phyloP scores from a whole-genome alignment of 1,140 invertebrate genomes.

The Neuroterus valhalla region DNA sequence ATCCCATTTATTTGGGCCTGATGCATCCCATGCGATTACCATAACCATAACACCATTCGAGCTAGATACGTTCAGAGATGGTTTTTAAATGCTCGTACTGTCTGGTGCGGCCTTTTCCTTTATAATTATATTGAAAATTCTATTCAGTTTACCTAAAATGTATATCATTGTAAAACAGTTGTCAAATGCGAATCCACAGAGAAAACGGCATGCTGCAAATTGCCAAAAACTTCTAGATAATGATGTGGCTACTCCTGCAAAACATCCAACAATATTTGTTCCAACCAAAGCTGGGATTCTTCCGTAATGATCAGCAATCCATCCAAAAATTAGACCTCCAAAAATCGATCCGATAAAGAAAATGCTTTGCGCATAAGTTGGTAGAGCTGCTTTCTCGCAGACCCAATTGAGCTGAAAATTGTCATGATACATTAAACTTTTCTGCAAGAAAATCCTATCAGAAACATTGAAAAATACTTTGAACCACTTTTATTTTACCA shows the following conservation, averaged over 20 bases:
- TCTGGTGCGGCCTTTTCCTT: too few relatives aligned
- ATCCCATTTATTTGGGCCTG: too few relatives aligned
- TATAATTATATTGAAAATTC: too few relatives aligned
- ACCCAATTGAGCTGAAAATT: slow-evolving; percentile 54
- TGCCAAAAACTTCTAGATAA: slow-evolving; percentile 71
- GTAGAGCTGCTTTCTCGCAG: slow-evolving; percentile 69
- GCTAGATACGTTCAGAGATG: too few relatives aligned
- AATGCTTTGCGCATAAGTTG: slow-evolving; percentile 67
- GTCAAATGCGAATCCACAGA: slow-evolving; percentile 76
- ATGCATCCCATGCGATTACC: too few relatives aligned
- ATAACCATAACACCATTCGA: too few relatives aligned
- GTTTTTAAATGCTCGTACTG: too few relatives aligned
- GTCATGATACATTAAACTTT: background rate
- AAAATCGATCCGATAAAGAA: slow-evolving; percentile 77
- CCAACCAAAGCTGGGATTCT: slow-evolving; percentile 75
- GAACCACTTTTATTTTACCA: too few relatives aligned
- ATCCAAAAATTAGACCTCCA: slow-evolving; percentile 76
- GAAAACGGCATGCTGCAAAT: slow-evolving; percentile 75
- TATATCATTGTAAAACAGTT: slow-evolving; percentile 77
- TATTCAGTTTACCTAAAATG: slow-evolving; percentile 73
- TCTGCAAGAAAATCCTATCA: background rate
- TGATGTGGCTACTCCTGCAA: slow-evolving; percentile 73
- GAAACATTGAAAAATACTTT: background rate
- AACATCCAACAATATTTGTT: slow-evolving; percentile 73
- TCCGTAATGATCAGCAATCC: slow-evolving; percentile 76